Conservation (phyloP, 2,888 invertebrate species). For the Dryococelus australis region DNA sequence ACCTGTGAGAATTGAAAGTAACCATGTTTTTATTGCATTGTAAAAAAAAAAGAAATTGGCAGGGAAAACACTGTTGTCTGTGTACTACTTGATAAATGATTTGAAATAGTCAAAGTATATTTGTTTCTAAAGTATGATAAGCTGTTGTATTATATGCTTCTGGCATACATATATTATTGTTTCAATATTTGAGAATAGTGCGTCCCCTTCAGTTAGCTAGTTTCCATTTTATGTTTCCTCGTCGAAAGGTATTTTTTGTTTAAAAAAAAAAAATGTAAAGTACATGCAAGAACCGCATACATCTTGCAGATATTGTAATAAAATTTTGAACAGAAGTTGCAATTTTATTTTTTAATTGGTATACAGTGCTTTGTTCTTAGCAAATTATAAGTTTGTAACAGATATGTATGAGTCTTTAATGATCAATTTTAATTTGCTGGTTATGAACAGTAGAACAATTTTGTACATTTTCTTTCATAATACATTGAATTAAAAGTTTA, state of each 20-base stretch:
- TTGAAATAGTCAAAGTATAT: background rate
- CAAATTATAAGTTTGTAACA: background rate
- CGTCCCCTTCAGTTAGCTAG: background rate
- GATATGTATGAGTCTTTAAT: background rate
- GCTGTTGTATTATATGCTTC: background rate
- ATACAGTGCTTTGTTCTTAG: background rate
- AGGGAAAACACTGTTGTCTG: too few species aligned
- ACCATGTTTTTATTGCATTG: too few species aligned
- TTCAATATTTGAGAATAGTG: background rate
- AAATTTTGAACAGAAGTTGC: background rate
- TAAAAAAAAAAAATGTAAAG: background rate
- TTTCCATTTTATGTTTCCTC: background rate
- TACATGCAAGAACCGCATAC: background rate
- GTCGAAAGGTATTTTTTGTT: background rate
- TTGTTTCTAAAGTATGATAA: background rate
- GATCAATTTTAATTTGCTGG: background rate
- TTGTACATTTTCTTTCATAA: conserved; percentile 2
- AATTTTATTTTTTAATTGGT: background rate
- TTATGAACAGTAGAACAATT: background rate
- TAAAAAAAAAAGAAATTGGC: too few species aligned
- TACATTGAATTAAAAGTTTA: background rate
- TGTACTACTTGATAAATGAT: background rate
- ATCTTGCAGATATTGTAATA: background rate
- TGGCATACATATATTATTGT: background rate
- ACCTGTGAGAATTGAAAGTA: too few species aligned